These are phyloP conservation scores for Melitaea cinxia DNA, from an alignment of 1,140 invertebrate genomes.

Conservation along the genomic window DNA sequence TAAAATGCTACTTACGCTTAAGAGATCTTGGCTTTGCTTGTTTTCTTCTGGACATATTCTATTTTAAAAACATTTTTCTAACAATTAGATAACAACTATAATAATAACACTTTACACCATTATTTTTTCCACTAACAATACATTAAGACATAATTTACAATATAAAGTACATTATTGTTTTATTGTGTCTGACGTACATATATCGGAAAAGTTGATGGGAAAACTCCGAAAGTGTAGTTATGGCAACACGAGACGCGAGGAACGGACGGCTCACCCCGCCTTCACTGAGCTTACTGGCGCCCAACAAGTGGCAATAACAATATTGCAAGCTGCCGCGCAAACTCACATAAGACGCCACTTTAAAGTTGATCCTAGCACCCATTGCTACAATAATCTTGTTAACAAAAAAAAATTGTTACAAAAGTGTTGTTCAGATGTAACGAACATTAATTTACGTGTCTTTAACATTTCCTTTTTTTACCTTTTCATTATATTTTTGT, in stretches of 20 bases:
- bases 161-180: not conserved
- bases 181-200: not conserved
- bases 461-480: too few species aligned
- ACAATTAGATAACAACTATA: slow-evolving; percentile 8
- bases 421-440: too few species aligned
- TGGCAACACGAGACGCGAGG: slow-evolving; percentile 44
- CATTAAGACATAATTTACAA: not conserved
- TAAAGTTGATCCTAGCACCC: slow-evolving; percentile 43
- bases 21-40: slow-evolving; percentile 80
- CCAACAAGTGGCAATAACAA: slow-evolving; percentile 81
- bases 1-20: slow-evolving; percentile 69
- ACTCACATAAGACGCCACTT: slow-evolving; percentile 63
- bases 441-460: too few species aligned
- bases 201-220: slow-evolving; percentile 58
- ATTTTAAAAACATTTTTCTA: slow-evolving; percentile 31
- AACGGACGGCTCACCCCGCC: slow-evolving; percentile 67
- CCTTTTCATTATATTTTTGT: too few species aligned
- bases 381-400: slow-evolving; percentile 14
- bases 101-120: not conserved
- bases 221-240: slow-evolving; percentile 35
- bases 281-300: slow-evolving; percentile 72
- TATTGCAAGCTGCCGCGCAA: slow-evolving; percentile 74
- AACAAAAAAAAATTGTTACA: too few species aligned
- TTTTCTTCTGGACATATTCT: slow-evolving; percentile 78
- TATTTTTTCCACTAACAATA: slow-evolving; percentile 9